phyloP scores from a whole-genome alignment of 23 tunicate species.

The Styela clava region DNA sequence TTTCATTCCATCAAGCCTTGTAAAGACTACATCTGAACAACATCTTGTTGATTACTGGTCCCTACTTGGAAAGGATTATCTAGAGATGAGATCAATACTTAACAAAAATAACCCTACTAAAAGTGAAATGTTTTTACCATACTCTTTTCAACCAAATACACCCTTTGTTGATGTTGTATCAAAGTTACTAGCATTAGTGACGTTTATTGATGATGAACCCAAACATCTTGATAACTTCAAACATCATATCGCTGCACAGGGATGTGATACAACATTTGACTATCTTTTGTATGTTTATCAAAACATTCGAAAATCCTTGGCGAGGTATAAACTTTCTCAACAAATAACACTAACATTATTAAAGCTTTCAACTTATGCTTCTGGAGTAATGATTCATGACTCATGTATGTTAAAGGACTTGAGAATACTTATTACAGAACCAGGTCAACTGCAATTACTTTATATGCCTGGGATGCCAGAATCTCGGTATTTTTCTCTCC shows the following conservation, averaged over 20 bases:
- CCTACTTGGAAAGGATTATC: neutral
- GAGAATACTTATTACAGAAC: neutral
- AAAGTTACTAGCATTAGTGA: neutral
- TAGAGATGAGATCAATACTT: neutral
- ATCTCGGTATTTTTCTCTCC: neutral
- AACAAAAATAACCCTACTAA: neutral
- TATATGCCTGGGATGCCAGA: constrained; percentile 2
- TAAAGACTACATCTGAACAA: neutral
- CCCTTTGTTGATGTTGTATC: neutral
- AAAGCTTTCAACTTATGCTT: neutral
- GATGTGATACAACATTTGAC: neutral
- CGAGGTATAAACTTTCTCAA: neutral
- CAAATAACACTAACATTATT: neutral
- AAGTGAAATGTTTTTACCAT: neutral
- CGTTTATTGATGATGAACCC: neutral
- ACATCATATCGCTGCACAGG: neutral
- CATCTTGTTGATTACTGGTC: constrained; percentile 1
- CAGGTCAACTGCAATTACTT: neutral
- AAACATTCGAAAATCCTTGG: neutral
- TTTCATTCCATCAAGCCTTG: neutral
- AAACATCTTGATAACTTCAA: neutral
- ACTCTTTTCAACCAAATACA: neutral
- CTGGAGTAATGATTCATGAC: neutral
- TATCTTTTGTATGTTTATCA: neutral
- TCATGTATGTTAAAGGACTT: neutral